Evolutionary conservation across 2,888 invertebrate species (phyloP).

Genomic region (Teleogryllus oceanicus): DNA sequence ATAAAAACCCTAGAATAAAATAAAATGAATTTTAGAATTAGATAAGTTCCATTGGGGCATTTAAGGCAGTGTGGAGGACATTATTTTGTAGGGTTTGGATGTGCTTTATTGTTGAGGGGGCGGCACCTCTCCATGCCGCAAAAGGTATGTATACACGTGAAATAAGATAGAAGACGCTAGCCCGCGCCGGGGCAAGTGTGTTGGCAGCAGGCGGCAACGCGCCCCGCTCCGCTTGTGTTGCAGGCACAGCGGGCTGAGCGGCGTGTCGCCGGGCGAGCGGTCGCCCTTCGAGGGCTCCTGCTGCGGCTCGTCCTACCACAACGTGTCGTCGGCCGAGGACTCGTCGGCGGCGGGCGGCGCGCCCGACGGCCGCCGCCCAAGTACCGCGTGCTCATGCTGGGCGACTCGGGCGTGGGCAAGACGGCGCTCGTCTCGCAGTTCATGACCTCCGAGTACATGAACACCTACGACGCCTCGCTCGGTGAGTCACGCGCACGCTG

Average conservation of each 20-base stretch:
- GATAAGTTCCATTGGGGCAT: too few species aligned
- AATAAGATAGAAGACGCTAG: too few species aligned
- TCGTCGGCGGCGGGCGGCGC: conserved; percentile 43
- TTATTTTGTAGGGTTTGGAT: too few species aligned
- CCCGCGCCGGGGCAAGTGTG: too few species aligned
- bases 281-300: conserved; percentile 86
- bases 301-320: conserved; percentile 74
- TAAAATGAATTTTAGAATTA: too few species aligned
- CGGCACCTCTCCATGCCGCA: too few species aligned
- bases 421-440: conserved; percentile 87
- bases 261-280: conserved; percentile 53
- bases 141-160: too few species aligned
- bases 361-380: conserved; percentile 63
- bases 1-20: too few species aligned
- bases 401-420: conserved; percentile 85
- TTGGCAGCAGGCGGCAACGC: too few species aligned
- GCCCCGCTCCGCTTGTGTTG: background rate
- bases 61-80: too few species aligned
- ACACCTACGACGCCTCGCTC: conserved; percentile 87
- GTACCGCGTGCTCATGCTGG: conserved; percentile 78
- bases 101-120: too few species aligned
- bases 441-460: conserved; percentile 94
- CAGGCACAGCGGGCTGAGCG: conserved; percentile 56
- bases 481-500: conserved; percentile 56
- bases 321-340: conserved; percentile 63